phyloP scores from a whole-genome alignment of 1,140 invertebrate species.

The Diploscapter pachys region DNA sequence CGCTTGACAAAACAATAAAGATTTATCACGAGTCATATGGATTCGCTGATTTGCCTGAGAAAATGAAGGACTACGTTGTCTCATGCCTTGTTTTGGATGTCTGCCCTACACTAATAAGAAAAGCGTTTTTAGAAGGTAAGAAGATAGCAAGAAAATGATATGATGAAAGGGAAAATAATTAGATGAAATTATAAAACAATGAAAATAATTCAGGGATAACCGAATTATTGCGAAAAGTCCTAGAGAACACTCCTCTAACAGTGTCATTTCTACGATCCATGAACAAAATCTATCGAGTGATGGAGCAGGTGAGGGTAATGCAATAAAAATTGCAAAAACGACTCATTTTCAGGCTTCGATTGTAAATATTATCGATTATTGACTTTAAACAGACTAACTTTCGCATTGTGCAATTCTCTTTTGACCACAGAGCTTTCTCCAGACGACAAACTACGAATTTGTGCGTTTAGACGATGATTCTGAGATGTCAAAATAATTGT shows the following conservation, averaged over 20 bases:
- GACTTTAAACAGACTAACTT: conserved; percentile 26
- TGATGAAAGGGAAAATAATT: background rate
- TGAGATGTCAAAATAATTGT: conserved; percentile 13
- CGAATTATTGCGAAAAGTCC: conserved; percentile 36
- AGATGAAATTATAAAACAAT: background rate
- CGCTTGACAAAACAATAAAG: conserved; percentile 42
- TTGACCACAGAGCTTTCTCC: conserved; percentile 15
- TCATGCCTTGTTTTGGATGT: conserved; percentile 45
- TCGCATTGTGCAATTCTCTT: conserved; percentile 11
- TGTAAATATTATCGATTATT: conserved; percentile 45
- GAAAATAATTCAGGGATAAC: conserved; percentile 36
- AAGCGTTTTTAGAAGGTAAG: conserved; percentile 47
- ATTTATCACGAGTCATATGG: conserved; percentile 36
- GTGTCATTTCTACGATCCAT: conserved; percentile 45
- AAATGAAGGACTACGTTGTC: conserved; percentile 36
- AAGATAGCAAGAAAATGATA: background rate
- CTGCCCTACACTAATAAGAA: conserved; percentile 45
- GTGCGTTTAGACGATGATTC: conserved; percentile 38
- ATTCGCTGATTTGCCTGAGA: conserved; percentile 40
- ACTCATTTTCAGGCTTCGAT: conserved; percentile 45
- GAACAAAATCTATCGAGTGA: conserved; percentile 52
- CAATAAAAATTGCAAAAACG: conserved; percentile 24
- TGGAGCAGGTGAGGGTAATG: conserved; percentile 47
- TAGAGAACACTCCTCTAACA: conserved; percentile 39
- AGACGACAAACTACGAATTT: conserved; percentile 30